phyloP scores from a whole-genome alignment of 1,140 invertebrate species.

The Drosophila sp. region DNA sequence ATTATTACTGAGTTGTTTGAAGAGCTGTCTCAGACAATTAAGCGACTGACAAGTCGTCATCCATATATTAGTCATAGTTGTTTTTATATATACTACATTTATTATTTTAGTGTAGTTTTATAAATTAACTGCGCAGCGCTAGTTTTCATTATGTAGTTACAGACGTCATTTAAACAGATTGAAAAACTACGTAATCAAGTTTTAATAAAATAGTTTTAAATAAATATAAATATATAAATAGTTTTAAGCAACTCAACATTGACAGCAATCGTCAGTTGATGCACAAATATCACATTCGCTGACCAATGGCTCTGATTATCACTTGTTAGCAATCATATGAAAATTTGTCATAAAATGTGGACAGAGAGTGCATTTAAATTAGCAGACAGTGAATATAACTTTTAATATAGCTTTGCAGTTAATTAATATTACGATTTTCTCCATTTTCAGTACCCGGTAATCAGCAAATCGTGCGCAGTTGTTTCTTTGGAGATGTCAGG shows the following conservation, averaged over 20 bases:
- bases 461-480: conserved; percentile 65
- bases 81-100: conserved; percentile 12
- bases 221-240: not conserved
- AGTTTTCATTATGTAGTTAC: not conserved
- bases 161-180: not conserved
- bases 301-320: conserved; percentile 25
- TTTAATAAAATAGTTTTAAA: not conserved
- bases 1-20: not conserved
- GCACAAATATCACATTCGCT: conserved; percentile 7
- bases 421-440: conserved; percentile 11
- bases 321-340: conserved; percentile 21
- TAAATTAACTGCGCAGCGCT: conserved; percentile 19
- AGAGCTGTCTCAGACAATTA: conserved; percentile 47
- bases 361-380: conserved; percentile 12
- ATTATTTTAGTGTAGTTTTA: conserved; percentile 10
- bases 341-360: conserved; percentile 3
- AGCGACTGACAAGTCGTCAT: conserved; percentile 24
- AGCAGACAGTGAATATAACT: not conserved
- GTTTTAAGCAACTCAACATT: not conserved
- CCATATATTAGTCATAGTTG: conserved; percentile 50
- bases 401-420: not conserved
- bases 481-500: conserved; percentile 69
- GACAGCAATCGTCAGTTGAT: not conserved
- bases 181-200: not conserved
- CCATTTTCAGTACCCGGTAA: conserved; percentile 49